Evolutionary conservation across 2,797 vertebrate genomes (phyloP).

Genomic region (Rhinogobio ventralis): DNA sequence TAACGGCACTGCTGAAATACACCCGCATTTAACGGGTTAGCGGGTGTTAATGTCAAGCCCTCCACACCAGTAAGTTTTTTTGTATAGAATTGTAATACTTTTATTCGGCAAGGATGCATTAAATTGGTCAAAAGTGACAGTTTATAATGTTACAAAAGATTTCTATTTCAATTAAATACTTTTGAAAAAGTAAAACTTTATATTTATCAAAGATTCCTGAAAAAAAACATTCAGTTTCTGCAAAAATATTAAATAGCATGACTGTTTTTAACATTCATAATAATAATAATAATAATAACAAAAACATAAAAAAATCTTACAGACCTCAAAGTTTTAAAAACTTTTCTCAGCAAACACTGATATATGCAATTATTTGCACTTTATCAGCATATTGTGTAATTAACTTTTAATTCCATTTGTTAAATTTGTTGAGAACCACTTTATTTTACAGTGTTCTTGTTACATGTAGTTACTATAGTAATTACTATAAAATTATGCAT

Average conservation of each 20-base stretch:
- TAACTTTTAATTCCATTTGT: not conserved
- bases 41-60: too few relatives aligned
- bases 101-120: not conserved
- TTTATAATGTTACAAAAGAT: not conserved
- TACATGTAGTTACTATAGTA: too few relatives aligned
- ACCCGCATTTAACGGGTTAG: too few relatives aligned
- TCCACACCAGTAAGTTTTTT: not conserved
- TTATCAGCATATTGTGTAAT: not conserved
- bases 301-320: too few relatives aligned
- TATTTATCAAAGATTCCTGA: not conserved
- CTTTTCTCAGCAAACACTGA: not conserved
- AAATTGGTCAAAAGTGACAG: not conserved
- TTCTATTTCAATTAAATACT: not conserved
- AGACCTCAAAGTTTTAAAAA: not conserved
- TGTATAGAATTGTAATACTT: not conserved
- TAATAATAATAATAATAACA: too few relatives aligned
- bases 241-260: too few relatives aligned
- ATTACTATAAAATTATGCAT: too few relatives aligned
- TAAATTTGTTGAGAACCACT: not conserved
- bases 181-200: not conserved
- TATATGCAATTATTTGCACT: not conserved
- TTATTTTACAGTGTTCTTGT: too few relatives aligned
- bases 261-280: too few relatives aligned
- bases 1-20: too few relatives aligned
- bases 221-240: not conserved